Percentiles rank a stretch among this genome's conserved stretches.
phyloP scores from a whole-genome alignment of 2,888 invertebrate species.

The Ferrisia virgata region DNA sequence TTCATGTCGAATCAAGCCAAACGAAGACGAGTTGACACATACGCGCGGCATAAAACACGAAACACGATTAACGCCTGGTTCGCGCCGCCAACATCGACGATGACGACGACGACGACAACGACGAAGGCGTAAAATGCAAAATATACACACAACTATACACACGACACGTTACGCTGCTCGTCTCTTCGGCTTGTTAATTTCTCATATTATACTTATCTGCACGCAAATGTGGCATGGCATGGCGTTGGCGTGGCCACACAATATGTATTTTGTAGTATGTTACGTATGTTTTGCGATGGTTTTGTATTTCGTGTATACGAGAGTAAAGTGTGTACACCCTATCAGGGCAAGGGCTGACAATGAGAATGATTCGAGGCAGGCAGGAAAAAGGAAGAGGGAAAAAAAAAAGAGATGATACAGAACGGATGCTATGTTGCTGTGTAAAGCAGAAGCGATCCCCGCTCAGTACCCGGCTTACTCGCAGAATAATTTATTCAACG shows the following conservation, averaged over 20 bases:
- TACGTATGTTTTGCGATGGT: neutral
- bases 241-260: too few relatives aligned
- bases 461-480: too few relatives aligned
- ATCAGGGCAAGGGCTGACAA: too few relatives aligned
- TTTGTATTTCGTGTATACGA: too few relatives aligned
- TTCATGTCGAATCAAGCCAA: neutral
- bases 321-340: too few relatives aligned
- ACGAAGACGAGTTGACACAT: neutral
- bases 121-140: neutral
- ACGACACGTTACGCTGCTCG: too few relatives aligned
- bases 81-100: too few relatives aligned
- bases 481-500: constrained; percentile 5
- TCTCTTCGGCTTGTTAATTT: neutral
- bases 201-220: neutral
- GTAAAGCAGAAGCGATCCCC: neutral
- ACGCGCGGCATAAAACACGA: neutral
- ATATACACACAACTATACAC: neutral
- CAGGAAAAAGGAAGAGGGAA: neutral
- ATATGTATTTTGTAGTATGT: too few relatives aligned
- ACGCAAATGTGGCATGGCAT: neutral
- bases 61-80: neutral
- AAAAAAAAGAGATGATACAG: neutral
- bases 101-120: neutral
- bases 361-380: neutral
- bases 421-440: neutral